phyloP scores from a whole-genome alignment of 2,113 vertebrate species.

The Halichoerus grypus region DNA sequence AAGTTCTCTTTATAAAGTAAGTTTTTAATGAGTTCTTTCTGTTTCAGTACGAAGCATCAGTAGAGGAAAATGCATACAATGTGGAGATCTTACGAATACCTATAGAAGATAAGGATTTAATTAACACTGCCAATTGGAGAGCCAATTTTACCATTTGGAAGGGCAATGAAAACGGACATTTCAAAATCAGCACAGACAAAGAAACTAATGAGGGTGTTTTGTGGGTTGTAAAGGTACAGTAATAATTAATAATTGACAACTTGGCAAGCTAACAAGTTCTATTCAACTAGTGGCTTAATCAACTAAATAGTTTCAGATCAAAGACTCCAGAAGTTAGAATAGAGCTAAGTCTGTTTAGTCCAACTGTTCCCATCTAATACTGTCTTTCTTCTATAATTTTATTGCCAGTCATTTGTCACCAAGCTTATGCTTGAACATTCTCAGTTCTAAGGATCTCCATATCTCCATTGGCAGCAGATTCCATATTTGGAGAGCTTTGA shows the following conservation, averaged over 20 bases:
- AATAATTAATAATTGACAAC: neutral
- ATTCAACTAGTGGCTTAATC: neutral
- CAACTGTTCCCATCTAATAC: neutral
- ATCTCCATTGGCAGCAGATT: neutral
- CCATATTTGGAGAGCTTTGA: neutral
- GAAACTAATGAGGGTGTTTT: conserved; percentile 93
- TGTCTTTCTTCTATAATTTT: neutral
- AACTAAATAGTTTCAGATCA: neutral
- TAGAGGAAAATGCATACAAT: conserved; percentile 89
- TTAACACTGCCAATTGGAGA: conserved; percentile 88
- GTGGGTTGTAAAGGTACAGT: conserved; percentile 91
- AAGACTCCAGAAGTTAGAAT: neutral
- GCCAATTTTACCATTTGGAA: conserved; percentile 91
- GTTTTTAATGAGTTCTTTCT: conserved; percentile 47
- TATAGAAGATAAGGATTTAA: conserved; percentile 91
- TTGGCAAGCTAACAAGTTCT: neutral
- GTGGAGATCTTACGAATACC: conserved; percentile 90
- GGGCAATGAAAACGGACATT: conserved; percentile 92
- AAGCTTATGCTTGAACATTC: neutral
- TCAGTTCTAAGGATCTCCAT: neutral
- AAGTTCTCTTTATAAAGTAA: neutral
- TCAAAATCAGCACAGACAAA: conserved; percentile 91
- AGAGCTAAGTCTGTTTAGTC: neutral
- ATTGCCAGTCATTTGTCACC: neutral
- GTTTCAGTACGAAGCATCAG: conserved; percentile 87